Percentiles rank a stretch among this genome's conserved stretches.
phyloP scores from a whole-genome alignment of 2,113 vertebrate species.

The Cynocephalus volans region DNA sequence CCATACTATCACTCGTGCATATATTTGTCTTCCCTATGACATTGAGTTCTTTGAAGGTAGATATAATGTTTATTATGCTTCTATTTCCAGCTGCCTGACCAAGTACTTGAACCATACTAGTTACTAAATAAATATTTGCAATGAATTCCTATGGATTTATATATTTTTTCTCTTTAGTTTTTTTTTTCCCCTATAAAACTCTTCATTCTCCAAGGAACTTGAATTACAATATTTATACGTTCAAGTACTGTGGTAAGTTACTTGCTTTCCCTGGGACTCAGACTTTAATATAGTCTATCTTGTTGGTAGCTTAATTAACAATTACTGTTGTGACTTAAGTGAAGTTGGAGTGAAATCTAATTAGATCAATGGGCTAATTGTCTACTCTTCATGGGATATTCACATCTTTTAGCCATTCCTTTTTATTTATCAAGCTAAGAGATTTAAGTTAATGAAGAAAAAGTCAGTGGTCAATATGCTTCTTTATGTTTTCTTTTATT shows the following conservation, averaged over 20 bases:
- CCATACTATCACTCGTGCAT: neutral
- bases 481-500: conserved; percentile 46
- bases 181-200: neutral
- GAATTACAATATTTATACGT: neutral
- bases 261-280: neutral
- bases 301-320: neutral
- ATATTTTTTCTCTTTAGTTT: neutral
- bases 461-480: neutral
- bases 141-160: neutral
- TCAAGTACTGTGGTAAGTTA: neutral
- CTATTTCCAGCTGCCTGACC: neutral
- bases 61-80: neutral
- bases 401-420: conserved; percentile 15
- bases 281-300: neutral
- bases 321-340: neutral
- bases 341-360: conserved; percentile 55
- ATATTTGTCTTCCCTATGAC: neutral
- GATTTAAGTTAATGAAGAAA: conserved; percentile 59
- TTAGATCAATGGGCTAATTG: conserved; percentile 63
- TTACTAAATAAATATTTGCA: neutral
- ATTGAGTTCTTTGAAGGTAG: neutral
- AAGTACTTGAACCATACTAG: neutral
- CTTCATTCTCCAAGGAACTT: neutral
- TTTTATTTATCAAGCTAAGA: conserved; percentile 64
- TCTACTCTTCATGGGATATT: neutral